These are phyloP conservation scores for Dunckerocampus dactyliophorus DNA, from an alignment of 2,113 vertebrate genomes.

Conservation along the genomic window DNA sequence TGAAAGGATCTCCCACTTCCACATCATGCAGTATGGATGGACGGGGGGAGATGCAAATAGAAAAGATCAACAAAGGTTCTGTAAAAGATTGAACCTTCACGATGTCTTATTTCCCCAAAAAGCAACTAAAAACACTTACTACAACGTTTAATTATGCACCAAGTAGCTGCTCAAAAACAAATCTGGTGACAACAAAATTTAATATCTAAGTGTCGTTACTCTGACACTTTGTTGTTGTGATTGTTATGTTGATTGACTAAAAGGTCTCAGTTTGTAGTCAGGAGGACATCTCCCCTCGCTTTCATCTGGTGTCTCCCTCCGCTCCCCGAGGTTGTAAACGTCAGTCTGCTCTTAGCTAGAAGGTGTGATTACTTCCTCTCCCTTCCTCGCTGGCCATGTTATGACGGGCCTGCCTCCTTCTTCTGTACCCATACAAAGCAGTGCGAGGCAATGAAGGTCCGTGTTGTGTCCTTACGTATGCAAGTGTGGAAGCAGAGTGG, in stretches of 20 bases:
- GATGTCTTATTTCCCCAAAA: not conserved
- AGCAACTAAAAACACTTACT: not conserved
- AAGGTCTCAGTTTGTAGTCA: conserved; percentile 12
- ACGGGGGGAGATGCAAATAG: conserved; percentile 34
- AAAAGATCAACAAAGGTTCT: conserved; percentile 45
- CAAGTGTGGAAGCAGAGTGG: conserved; percentile 48
- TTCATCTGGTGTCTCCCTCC: conserved; percentile 29
- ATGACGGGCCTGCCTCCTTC: conserved; percentile 44
- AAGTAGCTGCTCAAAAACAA: not conserved
- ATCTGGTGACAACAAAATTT: not conserved
- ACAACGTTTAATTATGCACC: not conserved
- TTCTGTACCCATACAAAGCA: conserved; percentile 32
- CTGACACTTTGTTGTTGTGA: not conserved
- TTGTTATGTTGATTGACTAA: conserved; percentile 2
- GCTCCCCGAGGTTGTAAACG: conserved; percentile 51
- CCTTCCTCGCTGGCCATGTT: conserved; percentile 41
- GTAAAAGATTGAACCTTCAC: conserved; percentile 20
- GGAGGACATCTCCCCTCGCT: conserved; percentile 28
- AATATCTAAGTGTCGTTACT: not conserved
- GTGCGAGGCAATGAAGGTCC: conserved; percentile 46
- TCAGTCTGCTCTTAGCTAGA: conserved; percentile 47
- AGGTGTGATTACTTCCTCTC: conserved; percentile 64
- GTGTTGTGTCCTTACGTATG: conserved; percentile 52
- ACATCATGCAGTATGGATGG: conserved; percentile 43
- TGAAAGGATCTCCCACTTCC: conserved; percentile 71